phyloP scores from a whole-genome alignment of 2,113 vertebrate genomes.

The Sebastes fasciatus region DNA sequence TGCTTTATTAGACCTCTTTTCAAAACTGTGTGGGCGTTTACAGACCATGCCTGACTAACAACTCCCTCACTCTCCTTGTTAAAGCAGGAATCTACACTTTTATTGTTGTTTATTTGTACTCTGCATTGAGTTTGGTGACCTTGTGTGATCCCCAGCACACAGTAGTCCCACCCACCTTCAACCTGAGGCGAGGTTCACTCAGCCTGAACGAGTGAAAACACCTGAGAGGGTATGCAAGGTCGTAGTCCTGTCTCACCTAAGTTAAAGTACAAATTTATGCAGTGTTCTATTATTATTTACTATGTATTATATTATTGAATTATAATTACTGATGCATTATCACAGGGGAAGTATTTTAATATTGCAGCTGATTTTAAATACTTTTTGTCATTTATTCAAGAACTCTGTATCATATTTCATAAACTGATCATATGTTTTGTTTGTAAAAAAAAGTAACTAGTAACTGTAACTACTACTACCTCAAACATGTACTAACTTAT shows the following conservation, averaged over 20 bases:
- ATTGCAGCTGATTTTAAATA: not conserved
- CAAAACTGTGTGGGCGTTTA: not conserved
- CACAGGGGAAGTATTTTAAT: not conserved
- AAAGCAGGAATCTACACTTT: not conserved
- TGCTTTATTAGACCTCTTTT: not conserved
- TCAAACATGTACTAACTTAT: too few species aligned
- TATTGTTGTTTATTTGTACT: not conserved
- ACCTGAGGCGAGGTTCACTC: not conserved
- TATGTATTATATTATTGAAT: not conserved
- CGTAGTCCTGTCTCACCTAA: not conserved
- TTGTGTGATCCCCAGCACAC: not conserved
- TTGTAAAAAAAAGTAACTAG: not conserved
- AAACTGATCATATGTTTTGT: not conserved
- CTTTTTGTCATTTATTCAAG: not conserved
- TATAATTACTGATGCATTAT: not conserved
- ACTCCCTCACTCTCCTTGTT: not conserved
- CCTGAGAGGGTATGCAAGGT: not conserved
- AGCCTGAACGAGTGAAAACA: not conserved
- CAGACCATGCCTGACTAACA: not conserved
- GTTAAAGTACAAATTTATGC: not conserved
- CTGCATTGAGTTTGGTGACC: not conserved
- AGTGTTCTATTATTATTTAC: not conserved
- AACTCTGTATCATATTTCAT: not conserved
- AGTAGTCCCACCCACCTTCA: not conserved
- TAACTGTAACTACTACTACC: not conserved